A percentile compares a stretch with the other conserved stretches of the same genome.
Conservation (phyloP, 2,888 invertebrate genomes). For the Elysia crispata region DNA sequence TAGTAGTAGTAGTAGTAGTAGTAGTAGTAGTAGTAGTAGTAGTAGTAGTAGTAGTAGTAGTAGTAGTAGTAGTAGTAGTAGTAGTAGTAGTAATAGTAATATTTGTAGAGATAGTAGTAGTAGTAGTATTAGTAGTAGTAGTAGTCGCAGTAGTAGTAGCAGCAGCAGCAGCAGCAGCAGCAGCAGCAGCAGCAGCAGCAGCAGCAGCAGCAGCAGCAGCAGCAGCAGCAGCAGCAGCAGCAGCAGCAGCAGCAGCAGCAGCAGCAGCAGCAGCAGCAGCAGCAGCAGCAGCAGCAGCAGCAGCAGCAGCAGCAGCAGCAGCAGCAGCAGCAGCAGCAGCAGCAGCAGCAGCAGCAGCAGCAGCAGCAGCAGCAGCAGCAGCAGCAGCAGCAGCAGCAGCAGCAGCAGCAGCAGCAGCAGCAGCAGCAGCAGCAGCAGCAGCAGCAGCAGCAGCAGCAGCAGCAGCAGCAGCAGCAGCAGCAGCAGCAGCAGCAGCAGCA, state of each 20-base stretch:
- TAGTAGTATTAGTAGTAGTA: no score
- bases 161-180: slow-evolving; percentile 1
- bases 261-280: background rate
- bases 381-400: no score
- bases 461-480: background rate
- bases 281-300: no score
- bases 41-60: background rate
- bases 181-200: background rate
- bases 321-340: no score
- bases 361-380: no score
- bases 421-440: background rate
- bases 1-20: slow-evolving; percentile 4
- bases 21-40: slow-evolving; percentile 7
- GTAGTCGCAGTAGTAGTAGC: no score
- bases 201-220: background rate
- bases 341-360: no score
- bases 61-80: slow-evolving; percentile 5
- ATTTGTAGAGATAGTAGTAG: no score
- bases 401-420: no score
- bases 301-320: no score
- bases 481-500: background rate
- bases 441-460: background rate
- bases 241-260: background rate
- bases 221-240: background rate
- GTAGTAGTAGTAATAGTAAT: slow-evolving; percentile 1